These are phyloP conservation scores for Apostichopus californicus DNA, from an alignment of 35 echinoderm and acorn worm genomes.

Conservation along the genomic window DNA sequence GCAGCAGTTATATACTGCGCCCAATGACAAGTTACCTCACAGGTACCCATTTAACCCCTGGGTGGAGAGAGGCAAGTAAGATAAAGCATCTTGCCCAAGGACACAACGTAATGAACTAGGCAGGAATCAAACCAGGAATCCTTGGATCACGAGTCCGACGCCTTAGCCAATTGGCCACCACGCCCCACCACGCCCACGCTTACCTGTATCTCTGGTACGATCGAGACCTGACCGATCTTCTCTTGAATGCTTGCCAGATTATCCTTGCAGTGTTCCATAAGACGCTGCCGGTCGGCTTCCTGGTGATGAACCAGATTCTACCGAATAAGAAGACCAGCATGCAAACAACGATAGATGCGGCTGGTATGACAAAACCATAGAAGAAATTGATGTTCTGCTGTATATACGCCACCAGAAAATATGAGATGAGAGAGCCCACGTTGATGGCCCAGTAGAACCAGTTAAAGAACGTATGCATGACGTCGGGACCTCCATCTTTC, in stretches of 20 bases:
- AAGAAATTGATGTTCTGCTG: constrained; percentile 90
- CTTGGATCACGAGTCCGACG: no score
- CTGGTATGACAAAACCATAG: constrained; percentile 61
- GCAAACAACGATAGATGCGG: constrained; percentile 28
- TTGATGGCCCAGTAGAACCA: constrained; percentile 99
- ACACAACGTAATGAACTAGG: no score
- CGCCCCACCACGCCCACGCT: no score
- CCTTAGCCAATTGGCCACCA: no score
- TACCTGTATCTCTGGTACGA: neutral
- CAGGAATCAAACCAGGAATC: no score
- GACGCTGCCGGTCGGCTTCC: constrained; percentile 84
- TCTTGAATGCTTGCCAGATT: constrained; percentile 70
- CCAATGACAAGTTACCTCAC: no score
- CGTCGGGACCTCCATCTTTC: constrained; percentile 78
- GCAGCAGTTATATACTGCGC: no score
- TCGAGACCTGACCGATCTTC: constrained; percentile 8
- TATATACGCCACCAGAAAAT: constrained; percentile 60
- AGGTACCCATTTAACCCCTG: no score
- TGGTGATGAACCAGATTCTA: constrained; percentile 64
- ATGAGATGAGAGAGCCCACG: constrained; percentile 73
- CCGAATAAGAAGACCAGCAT: constrained; percentile 70
- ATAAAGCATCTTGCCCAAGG: no score
- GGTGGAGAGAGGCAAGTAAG: no score
- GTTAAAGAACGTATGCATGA: constrained; percentile 89
- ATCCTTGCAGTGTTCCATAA: constrained; percentile 83